A percentile compares a stretch with the other conserved stretches of the same genome.
These are phyloP conservation scores for Drosophila anomelani DNA, from an alignment of 2,888 invertebrate genomes.

Conservation along the genomic window DNA sequence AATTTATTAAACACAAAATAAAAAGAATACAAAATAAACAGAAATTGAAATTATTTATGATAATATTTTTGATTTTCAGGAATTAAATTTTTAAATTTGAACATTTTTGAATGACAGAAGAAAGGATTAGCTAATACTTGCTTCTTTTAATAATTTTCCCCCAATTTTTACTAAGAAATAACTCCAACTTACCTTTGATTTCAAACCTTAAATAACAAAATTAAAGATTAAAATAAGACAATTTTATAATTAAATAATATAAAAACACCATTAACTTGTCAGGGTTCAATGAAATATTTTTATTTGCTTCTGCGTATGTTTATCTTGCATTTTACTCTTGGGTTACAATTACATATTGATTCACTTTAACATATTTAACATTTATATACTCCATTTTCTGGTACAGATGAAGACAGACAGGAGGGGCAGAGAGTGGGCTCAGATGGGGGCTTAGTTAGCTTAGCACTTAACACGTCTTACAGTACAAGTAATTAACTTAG, in stretches of 20 bases:
- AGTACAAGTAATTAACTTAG: conserved; percentile 40
- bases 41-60: not conserved
- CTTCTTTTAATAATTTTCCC: no score
- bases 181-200: not conserved
- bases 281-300: conserved; percentile 74
- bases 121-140: no score
- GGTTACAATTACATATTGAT: conserved; percentile 45
- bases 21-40: not conserved
- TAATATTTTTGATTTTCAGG: not conserved
- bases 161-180: not conserved
- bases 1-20: conserved; percentile 28
- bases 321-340: conserved; percentile 47
- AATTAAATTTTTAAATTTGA: not conserved
- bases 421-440: conserved; percentile 1
- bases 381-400: conserved; percentile 65
- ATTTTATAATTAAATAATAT: not conserved
- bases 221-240: not conserved
- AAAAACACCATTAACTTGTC: conserved; percentile 13
- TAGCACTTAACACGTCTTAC: conserved; percentile 42
- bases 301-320: conserved; percentile 50
- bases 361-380: conserved; percentile 67
- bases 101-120: no score
- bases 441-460: conserved; percentile 14
- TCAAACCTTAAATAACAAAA: not conserved
- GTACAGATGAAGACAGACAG: conserved; percentile 46